Percentiles rank a stretch among this genome's conserved stretches.
Conservation (phyloP, 2,797 vertebrate species). For the Lemur catta region DNA sequence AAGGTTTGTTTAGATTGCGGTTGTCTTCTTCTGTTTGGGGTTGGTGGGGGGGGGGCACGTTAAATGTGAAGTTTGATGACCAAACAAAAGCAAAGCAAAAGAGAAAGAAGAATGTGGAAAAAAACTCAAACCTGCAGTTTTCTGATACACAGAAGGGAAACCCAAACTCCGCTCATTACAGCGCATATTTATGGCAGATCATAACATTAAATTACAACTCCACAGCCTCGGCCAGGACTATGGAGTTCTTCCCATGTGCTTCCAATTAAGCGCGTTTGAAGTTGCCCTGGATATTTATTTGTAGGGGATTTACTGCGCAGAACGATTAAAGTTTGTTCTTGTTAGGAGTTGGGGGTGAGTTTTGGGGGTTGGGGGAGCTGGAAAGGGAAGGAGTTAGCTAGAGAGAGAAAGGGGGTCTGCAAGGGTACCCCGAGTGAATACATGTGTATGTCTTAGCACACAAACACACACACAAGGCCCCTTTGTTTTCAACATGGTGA, state of each 20-base stretch:
- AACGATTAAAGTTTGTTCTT: constrained; percentile 86
- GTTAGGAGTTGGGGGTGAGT: constrained; percentile 81
- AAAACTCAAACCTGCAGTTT: constrained; percentile 71
- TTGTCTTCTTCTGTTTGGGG: neutral
- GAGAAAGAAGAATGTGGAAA: constrained; percentile 13
- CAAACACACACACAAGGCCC: constrained; percentile 80
- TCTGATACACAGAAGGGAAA: constrained; percentile 84
- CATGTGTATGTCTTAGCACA: constrained; percentile 42
- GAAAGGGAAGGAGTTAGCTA: neutral
- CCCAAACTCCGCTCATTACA: constrained; percentile 83
- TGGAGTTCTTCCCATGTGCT: constrained; percentile 85
- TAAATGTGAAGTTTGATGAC: constrained; percentile 72
- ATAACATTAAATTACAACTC: constrained; percentile 88
- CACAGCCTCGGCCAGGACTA: constrained; percentile 81
- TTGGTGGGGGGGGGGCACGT: neutral
- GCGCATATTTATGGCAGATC: constrained; percentile 87
- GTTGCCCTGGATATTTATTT: constrained; percentile 87
- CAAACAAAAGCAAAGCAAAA: constrained; percentile 80
- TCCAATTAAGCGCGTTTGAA: constrained; percentile 88
- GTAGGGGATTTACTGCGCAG: constrained; percentile 84
- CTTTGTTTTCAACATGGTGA: constrained; percentile 86
- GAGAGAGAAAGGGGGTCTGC: constrained; percentile 60
- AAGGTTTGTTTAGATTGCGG: constrained; percentile 16
- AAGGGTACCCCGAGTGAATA: constrained; percentile 76
- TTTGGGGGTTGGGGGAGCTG: neutral